phyloP scores from a whole-genome alignment of 1,140 invertebrate genomes.

The Nebria ingens region DNA sequence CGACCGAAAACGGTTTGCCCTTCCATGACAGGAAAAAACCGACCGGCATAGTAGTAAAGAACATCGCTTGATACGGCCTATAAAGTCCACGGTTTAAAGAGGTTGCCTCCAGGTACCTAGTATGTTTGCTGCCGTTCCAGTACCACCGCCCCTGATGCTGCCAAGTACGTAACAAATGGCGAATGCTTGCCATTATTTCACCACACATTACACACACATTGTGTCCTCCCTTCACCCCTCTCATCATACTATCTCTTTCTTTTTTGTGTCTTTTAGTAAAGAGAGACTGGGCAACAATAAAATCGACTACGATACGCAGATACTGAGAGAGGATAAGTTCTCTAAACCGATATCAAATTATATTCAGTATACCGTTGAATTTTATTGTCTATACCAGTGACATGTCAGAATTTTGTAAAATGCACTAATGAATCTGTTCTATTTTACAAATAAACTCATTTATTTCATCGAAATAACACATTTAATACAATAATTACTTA shows the following conservation, averaged over 20 bases:
- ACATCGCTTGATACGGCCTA: not conserved
- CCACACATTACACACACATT: conserved; percentile 7
- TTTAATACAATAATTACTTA: no score
- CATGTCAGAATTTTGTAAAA: no score
- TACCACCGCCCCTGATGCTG: not conserved
- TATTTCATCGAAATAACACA: no score
- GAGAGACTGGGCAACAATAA: not conserved
- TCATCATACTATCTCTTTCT: no score
- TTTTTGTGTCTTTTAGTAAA: no score
- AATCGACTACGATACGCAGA: conserved; percentile 2
- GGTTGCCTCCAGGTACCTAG: not conserved
- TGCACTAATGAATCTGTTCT: no score
- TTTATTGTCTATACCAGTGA: not conserved
- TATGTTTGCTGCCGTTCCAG: not conserved
- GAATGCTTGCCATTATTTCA: conserved; percentile 6
- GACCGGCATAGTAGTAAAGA: not conserved
- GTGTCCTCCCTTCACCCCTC: no score
- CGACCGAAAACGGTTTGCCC: not conserved
- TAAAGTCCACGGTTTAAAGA: conserved; percentile 3
- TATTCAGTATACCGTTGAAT: not conserved
- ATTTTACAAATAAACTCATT: no score
- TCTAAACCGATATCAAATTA: not conserved
- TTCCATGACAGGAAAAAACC: conserved; percentile 6
- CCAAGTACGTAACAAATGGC: conserved; percentile 5
- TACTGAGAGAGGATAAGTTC: not conserved